Conservation (phyloP, 2,797 vertebrate species). For the Acanthis flammea region DNA sequence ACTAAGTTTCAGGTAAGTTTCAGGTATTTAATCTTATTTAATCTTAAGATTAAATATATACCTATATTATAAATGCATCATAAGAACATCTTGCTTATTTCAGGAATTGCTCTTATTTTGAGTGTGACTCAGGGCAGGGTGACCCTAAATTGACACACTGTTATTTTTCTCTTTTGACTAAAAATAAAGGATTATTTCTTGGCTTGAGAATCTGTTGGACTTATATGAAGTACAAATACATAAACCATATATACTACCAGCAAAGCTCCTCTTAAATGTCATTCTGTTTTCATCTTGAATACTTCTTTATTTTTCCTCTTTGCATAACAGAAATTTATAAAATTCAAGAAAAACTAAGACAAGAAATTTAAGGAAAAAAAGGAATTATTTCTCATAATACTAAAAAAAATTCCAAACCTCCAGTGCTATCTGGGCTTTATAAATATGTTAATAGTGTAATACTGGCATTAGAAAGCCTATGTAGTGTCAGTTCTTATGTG, state of each 20-base stretch:
- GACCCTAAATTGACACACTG: background rate
- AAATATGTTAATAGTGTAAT: background rate
- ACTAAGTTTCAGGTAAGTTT: background rate
- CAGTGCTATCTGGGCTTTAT: background rate
- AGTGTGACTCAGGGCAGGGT: background rate
- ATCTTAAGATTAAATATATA: background rate
- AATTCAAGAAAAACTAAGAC: background rate
- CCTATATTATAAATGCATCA: background rate
- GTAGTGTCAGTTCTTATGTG: background rate
- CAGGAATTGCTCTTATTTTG: background rate
- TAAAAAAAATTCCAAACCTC: background rate
- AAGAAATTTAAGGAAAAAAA: background rate
- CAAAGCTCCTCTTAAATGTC: background rate
- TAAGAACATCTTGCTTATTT: background rate
- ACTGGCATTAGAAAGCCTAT: background rate
- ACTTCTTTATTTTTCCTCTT: background rate
- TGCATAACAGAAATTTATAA: background rate
- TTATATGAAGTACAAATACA: background rate
- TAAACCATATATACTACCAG: background rate
- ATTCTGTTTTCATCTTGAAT: background rate
- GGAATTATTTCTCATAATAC: background rate
- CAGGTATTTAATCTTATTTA: too few species aligned
- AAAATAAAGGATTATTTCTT: background rate
- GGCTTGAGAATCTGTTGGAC: background rate
- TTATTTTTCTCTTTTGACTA: background rate